Evolutionary conservation across 2,888 invertebrate species (phyloP), one percentile per base, ranked within the genome.

Genomic region (Harpagoxenus sublaevis): DNA sequence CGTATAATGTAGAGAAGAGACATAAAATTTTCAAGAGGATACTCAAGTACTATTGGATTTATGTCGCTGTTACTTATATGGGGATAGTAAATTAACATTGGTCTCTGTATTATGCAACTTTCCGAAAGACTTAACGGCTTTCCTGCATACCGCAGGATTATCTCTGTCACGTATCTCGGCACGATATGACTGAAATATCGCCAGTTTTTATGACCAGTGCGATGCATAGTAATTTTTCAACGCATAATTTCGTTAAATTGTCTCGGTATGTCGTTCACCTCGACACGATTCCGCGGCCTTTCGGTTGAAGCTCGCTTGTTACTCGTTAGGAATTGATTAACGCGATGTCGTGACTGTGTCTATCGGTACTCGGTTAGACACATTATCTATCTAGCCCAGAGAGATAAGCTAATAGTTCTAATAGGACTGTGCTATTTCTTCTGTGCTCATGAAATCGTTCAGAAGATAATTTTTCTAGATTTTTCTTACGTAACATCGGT

Each of bases 241-340:
- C 42, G 65, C 15, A 63, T 45, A 42, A 6, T 51, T 77, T 10
- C 39, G n/a, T 81, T 71, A 84, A 86, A 83, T 68, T 68, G 23
- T 9, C n/a, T 0, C 9, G 81, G 86, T 83, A 86, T 86, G 86
- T 74, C 71, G 89, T 82, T 90, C 82, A 74, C 90, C 90, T 87
- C 86, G 68, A 84, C 86, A 82, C 78, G 48, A 74, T 84, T 84
- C 73, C 73, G 48, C 39, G 45, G 42, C 31, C 39, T 65, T 28
- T 60, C 48, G 35, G 78, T 87, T 68, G 39, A 83, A 84, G 84
- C 83, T 73, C 86, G 77, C 85, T 86, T 45, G 83, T 87, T 83
- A 70, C 73, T 83, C 84, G 83, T 86, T 88, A 90, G 55, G 71
- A 83, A 86, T 89, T 79, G 84, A 90, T 90, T 89, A 89, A 84